Percentiles rank a stretch among this genome's conserved stretches.
Evolutionary conservation across 2,888 invertebrate genomes (phyloP).

Genomic region (Tribolium freemani): DNA sequence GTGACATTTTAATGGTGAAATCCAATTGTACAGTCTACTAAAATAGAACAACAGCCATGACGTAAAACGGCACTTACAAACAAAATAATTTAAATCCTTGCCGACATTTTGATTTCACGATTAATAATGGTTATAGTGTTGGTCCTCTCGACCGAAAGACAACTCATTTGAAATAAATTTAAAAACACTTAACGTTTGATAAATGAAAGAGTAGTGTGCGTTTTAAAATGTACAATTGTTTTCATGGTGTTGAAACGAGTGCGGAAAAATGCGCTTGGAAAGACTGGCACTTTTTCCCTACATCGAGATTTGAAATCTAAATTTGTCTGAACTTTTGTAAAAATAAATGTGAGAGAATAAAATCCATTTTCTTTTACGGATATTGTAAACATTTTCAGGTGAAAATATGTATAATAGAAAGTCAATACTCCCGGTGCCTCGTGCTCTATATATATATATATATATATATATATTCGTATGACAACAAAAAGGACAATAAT

Average conservation of each 20-base stretch:
- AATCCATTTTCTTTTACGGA: conserved; percentile 5
- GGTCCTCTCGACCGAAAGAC: background rate
- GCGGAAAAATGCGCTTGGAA: background rate
- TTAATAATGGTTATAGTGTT: background rate
- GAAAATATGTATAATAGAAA: background rate
- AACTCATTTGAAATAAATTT: background rate
- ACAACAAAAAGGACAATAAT: too few relatives aligned
- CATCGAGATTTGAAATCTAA: background rate
- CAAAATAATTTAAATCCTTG: background rate
- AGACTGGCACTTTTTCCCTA: background rate
- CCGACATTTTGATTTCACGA: background rate
- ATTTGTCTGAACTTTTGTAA: background rate
- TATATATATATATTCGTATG: too few relatives aligned
- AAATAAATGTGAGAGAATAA: conserved; percentile 1
- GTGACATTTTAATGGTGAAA: background rate
- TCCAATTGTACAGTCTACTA: background rate
- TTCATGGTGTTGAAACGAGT: background rate
- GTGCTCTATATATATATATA: too few relatives aligned
- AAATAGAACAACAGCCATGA: background rate
- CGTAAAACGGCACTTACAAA: background rate
- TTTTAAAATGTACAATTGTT: background rate
- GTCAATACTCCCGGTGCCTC: background rate
- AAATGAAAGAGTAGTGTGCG: background rate
- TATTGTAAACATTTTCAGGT: background rate
- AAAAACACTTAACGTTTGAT: background rate